phyloP scores from a whole-genome alignment of 2,113 vertebrate species.

The Burhinus bistriatus region DNA sequence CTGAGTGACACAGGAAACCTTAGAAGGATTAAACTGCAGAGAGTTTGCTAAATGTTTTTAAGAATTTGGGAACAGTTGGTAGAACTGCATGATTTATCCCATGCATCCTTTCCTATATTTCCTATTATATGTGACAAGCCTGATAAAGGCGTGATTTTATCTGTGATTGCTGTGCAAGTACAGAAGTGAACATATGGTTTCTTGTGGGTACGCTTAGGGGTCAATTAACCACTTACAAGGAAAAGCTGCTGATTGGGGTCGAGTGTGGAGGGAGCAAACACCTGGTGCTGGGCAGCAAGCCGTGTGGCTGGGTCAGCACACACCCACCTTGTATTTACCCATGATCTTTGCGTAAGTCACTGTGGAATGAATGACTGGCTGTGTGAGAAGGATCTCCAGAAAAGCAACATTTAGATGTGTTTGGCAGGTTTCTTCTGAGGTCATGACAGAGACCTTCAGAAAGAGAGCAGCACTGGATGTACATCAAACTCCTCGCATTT shows the following conservation, averaged over 20 bases:
- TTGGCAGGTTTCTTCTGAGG: background rate
- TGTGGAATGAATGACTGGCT: fast-evolving
- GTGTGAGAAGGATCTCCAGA: background rate
- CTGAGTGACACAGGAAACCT: background rate
- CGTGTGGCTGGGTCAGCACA: background rate
- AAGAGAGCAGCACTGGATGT: background rate
- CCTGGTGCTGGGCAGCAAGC: fast-evolving
- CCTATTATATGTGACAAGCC: background rate
- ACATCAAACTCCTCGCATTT: background rate
- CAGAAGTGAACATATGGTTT: background rate
- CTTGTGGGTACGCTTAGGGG: background rate
- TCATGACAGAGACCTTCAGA: background rate
- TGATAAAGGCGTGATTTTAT: background rate
- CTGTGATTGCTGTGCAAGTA: background rate
- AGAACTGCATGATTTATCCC: background rate
- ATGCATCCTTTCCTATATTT: background rate
- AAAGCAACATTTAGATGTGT: background rate
- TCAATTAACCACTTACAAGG: background rate
- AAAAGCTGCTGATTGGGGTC: background rate
- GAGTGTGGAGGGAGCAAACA: background rate
- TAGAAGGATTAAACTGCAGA: background rate
- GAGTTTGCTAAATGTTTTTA: background rate
- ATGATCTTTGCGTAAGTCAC: background rate
- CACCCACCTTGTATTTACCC: too few species aligned
- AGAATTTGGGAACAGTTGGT: background rate